A percentile compares a stretch with the other conserved stretches of the same genome.
phyloP scores from a whole-genome alignment of 1,140 invertebrate genomes.

The Drosophila rhopaloa region DNA sequence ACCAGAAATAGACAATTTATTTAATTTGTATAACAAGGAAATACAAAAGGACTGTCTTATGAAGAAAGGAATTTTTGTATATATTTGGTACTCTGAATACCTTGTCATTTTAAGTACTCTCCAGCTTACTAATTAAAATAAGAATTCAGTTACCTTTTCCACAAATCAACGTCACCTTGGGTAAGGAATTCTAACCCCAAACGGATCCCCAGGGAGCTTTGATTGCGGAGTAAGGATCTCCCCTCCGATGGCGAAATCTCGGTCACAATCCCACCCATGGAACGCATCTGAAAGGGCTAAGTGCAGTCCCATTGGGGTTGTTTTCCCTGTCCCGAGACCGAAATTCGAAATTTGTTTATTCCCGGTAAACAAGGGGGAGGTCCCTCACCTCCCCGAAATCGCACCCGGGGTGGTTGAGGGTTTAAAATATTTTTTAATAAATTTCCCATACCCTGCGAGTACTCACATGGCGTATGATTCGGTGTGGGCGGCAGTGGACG shows the following conservation, averaged over 20 bases:
- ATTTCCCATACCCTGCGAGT: constrained; percentile 49
- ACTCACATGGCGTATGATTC: constrained; percentile 86
- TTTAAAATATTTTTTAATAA: constrained; percentile 71
- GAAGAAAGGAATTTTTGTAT: neutral
- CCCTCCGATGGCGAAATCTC: constrained; percentile 50
- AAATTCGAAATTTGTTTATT: constrained; percentile 78
- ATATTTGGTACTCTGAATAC: neutral
- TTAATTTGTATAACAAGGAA: too few species aligned
- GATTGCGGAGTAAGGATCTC: constrained; percentile 41
- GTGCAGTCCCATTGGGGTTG: constrained; percentile 64
- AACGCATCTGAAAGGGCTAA: constrained; percentile 48
- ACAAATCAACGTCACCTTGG: constrained; percentile 39
- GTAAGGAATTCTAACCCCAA: constrained; percentile 28
- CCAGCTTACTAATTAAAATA: constrained; percentile 31
- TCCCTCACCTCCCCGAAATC: constrained; percentile 7
- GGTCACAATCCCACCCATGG: constrained; percentile 34
- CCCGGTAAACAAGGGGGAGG: constrained; percentile 56
- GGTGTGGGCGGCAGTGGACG: constrained; percentile 88
- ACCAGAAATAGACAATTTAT: too few species aligned
- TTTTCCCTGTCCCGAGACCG: constrained; percentile 21
- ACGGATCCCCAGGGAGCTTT: constrained; percentile 46
- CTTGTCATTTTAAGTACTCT: neutral
- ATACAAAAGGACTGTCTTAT: neutral
- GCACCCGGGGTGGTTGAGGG: constrained; percentile 30
- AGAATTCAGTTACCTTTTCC: constrained; percentile 33